A percentile compares a stretch with the other conserved stretches of the same genome.
Conservation (phyloP, 2,797 vertebrate species). For the Lateolabrax maculatus region DNA sequence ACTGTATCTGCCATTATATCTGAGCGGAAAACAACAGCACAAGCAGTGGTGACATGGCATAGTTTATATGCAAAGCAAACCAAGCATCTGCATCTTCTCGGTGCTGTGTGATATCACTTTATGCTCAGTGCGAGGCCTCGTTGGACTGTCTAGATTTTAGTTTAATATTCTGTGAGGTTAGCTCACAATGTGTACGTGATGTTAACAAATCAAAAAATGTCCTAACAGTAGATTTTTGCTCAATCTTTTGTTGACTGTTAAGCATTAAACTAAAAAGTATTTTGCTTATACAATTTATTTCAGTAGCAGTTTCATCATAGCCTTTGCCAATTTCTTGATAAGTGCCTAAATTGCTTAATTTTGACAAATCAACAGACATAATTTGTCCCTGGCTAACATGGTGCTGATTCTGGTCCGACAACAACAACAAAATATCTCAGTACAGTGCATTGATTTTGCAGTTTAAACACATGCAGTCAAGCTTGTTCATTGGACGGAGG, state of each 20-base stretch:
- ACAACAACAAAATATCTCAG: constrained; percentile 43
- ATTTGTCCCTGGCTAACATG: constrained; percentile 57
- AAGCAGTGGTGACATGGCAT: constrained; percentile 42
- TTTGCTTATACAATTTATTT: constrained; percentile 61
- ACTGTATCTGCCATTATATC: constrained; percentile 27
- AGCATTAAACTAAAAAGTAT: constrained; percentile 50
- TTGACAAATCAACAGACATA: constrained; percentile 70
- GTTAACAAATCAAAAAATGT: constrained; percentile 33
- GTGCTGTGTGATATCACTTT: constrained; percentile 53
- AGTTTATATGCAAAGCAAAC: constrained; percentile 51
- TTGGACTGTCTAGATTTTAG: constrained; percentile 53
- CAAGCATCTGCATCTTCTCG: constrained; percentile 39
- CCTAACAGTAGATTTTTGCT: constrained; percentile 51
- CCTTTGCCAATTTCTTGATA: constrained; percentile 77
- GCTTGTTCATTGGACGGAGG: constrained; percentile 14
- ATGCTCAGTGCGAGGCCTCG: constrained; percentile 44
- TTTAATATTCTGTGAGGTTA: constrained; percentile 49
- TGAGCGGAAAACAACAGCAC: constrained; percentile 65
- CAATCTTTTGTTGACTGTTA: constrained; percentile 56
- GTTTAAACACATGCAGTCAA: constrained; percentile 14
- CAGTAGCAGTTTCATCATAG: constrained; percentile 58
- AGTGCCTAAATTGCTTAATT: constrained; percentile 83
- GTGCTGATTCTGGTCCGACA: constrained; percentile 69
- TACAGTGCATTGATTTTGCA: constrained; percentile 25
- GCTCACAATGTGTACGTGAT: constrained; percentile 53